Evolutionary conservation across 2,888 invertebrate species (phyloP), one percentile per base, ranked within the genome.

Genomic region (Pilophorus perplexus): DNA sequence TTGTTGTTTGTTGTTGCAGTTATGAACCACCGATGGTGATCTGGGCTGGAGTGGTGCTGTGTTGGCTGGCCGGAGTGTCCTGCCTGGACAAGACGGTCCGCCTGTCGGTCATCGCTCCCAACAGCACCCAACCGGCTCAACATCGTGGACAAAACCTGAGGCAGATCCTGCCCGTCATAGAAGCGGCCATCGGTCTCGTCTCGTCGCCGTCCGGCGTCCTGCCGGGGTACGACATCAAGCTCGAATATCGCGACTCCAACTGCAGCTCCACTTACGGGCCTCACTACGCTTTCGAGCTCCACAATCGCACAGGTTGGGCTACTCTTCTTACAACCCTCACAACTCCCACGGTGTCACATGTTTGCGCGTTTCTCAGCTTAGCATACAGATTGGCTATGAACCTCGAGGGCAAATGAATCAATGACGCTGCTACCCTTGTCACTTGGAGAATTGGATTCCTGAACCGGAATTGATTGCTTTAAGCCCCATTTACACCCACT

Each of bases 181-280:
- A 85, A 71, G 79, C 89, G 77, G 89, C 87, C 10, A 83, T 87
- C 42, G 79, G 79, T 44, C 81, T 82, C 50, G 82, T 88, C 14
- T 83, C 84, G 1, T 79, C 80, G 54, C n/a, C n/a, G n/a, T 74
- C 80, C 46, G 84, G 84, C 0, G 80, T 84, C 12, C 77, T 88
- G 23, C 84, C 86, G 0, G 84, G 84, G n/a, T 86, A 87, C 82
- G 82, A 80, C 64, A 84, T 90, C 66, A 78, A 83, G 55, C 82
- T 89, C 1, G 83, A 85, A 68, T 83, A 85, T 72, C 79, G 87
- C 69, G 88, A 91, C 74, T 88, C 89, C 0, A 81, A 83, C 57
- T 89, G 89, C 75, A 89, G 89, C 23, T 89, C 90, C 2, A 85
- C 85, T 0, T 82, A 83, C 72, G 90, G 90, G 0, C 88, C 90